phyloP scores from a whole-genome alignment of 1,140 invertebrate species.

The Bombus soroeensis region DNA sequence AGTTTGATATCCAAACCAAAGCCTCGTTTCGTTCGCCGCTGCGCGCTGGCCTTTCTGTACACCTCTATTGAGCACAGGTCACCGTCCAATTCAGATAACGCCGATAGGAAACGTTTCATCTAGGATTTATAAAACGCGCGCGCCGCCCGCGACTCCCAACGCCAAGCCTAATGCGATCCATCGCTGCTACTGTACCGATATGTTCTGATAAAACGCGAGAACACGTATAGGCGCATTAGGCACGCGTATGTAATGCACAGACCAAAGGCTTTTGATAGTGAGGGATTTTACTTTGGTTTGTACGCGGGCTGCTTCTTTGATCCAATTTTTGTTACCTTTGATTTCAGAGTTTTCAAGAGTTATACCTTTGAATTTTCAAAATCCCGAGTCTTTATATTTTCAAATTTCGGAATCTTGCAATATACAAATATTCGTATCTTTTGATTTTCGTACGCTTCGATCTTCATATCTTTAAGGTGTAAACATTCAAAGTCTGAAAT shows the following conservation, averaged over 20 bases:
- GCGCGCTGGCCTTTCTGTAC: conserved; percentile 49
- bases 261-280: not conserved
- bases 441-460: not conserved
- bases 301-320: not conserved
- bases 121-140: conserved; percentile 22
- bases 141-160: not conserved
- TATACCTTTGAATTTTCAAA: not conserved
- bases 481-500: not conserved
- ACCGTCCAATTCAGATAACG: conserved; percentile 48
- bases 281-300: not conserved
- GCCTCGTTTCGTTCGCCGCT: conserved; percentile 64
- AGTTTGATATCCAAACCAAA: conserved; percentile 73
- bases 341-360: not conserved
- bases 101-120: conserved; percentile 38
- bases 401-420: not conserved
- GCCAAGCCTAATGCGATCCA: not conserved
- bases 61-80: conserved; percentile 45
- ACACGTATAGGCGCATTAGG: too few relatives aligned
- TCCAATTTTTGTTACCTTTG: not conserved
- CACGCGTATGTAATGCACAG: not conserved
- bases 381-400: not conserved
- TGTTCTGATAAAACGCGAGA: not conserved
- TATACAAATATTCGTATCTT: not conserved
- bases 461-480: not conserved
- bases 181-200: not conserved